A percentile compares a stretch with the other conserved stretches of the same genome.
Evolutionary conservation across 2,888 invertebrate genomes (phyloP).

Genomic region (Drosophila setosimentum): DNA sequence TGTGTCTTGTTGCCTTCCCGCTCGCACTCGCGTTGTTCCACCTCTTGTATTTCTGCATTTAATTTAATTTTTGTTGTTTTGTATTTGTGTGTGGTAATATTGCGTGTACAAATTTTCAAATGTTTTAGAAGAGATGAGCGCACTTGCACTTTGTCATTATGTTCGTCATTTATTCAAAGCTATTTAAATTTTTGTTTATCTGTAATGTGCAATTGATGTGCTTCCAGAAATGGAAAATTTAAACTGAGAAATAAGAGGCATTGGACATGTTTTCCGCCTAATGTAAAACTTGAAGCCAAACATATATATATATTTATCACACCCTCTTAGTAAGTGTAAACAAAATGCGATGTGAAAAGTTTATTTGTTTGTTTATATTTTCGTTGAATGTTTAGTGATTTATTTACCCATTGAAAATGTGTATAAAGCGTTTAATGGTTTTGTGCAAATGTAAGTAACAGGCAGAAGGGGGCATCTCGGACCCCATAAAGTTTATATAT

Average conservation of each 20-base stretch:
- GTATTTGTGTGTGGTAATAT: conserved; percentile 51
- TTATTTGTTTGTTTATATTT: conserved; percentile 17
- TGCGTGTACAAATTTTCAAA: conserved; percentile 64
- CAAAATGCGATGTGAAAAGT: conserved; percentile 4
- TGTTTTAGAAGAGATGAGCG: background rate
- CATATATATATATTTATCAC: background rate
- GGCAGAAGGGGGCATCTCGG: too few species aligned
- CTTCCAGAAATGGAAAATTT: background rate
- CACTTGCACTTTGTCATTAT: conserved; percentile 1
- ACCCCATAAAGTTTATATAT: too few species aligned
- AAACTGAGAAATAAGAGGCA: background rate
- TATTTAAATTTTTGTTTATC: background rate
- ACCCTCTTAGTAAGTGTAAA: conserved; percentile 6
- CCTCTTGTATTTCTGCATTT: conserved; percentile 30
- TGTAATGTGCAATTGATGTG: background rate
- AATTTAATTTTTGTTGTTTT: conserved; percentile 23
- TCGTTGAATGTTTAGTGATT: background rate
- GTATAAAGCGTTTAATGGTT: background rate
- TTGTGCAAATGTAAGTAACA: background rate
- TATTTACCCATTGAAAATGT: background rate
- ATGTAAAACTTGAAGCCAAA: background rate
- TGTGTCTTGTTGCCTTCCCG: conserved; percentile 20
- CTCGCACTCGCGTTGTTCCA: conserved; percentile 10
- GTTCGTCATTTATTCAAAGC: background rate
- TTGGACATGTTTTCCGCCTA: background rate